Evolutionary conservation across 2,113 vertebrate genomes (phyloP).

Genomic region (Glaucomys volans): DNA sequence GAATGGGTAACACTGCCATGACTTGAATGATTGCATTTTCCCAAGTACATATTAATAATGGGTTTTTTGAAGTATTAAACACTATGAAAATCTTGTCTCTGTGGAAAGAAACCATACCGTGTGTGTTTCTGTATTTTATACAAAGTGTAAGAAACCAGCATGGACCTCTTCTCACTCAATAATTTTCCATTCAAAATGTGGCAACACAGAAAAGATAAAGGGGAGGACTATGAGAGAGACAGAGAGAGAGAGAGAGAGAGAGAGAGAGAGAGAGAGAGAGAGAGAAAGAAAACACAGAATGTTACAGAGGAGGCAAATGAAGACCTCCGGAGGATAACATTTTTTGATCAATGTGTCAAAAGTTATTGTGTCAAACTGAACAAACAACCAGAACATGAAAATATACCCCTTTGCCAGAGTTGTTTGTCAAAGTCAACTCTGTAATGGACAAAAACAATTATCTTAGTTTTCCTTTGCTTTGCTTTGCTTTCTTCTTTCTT

Average conservation of each 20-base stretch:
- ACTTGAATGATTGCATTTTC: not conserved
- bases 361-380: slow-evolving; percentile 13
- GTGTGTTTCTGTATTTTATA: not conserved
- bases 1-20: not conserved
- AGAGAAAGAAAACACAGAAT: not conserved
- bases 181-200: slow-evolving; percentile 10
- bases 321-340: slow-evolving; percentile 36
- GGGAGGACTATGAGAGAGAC: too few species aligned
- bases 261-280: too few species aligned
- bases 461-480: not conserved
- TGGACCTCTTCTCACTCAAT: not conserved
- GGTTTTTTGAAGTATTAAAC: not conserved
- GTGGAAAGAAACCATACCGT: not conserved
- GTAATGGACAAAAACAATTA: not conserved
- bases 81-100: not conserved
- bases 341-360: not conserved
- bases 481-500: not conserved
- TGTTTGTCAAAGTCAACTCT: slow-evolving; percentile 1
- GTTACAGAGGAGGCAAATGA: not conserved
- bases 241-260: too few species aligned
- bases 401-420: not conserved
- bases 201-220: not conserved
- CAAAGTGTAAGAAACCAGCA: not conserved
- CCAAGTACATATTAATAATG: not conserved
- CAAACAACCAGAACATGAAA: slow-evolving; percentile 18